Evolutionary conservation across 1,140 invertebrate genomes (phyloP).

Genomic region (Drosophila subobscura): DNA sequence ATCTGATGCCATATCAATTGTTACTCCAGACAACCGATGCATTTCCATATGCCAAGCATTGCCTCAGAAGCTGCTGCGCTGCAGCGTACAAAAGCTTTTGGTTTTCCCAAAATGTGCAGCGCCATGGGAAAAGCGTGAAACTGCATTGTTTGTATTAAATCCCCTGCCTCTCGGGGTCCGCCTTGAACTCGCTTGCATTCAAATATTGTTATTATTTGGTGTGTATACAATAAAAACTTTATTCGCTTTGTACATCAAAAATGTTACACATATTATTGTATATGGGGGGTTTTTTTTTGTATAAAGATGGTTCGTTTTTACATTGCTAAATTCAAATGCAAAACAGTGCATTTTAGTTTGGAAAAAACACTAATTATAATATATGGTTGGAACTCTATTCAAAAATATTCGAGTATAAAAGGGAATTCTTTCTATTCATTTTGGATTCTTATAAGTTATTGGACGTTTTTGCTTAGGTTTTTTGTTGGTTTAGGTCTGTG

Average conservation of each 20-base stretch:
- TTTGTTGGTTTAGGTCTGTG: conserved; percentile 7
- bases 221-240: conserved; percentile 75
- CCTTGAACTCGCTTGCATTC: conserved; percentile 41
- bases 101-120: conserved; percentile 36
- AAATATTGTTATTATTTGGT: conserved; percentile 4
- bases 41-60: conserved; percentile 28
- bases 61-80: conserved; percentile 34
- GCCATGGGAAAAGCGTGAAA: conserved; percentile 49
- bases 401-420: conserved; percentile 36
- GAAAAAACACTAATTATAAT: conserved; percentile 25
- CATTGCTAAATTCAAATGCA: conserved; percentile 34
- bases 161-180: conserved; percentile 3
- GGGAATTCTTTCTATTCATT: conserved; percentile 17
- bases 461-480: conserved; percentile 21
- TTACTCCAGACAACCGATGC: conserved; percentile 34
- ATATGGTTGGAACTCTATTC: conserved; percentile 7
- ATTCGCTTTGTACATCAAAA: conserved; percentile 75
- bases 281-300: conserved; percentile 7
- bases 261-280: conserved; percentile 59
- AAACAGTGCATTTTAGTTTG: conserved; percentile 24
- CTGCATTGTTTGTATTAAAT: conserved; percentile 18
- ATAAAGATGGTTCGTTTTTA: conserved; percentile 27
- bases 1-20: conserved; percentile 44
- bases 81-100: conserved; percentile 25
- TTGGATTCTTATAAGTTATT: conserved; percentile 29